A percentile compares a stretch with the other conserved stretches of the same genome.
phyloP scores from a whole-genome alignment of 2,113 vertebrate species.

The Clarias macrocephalus region DNA sequence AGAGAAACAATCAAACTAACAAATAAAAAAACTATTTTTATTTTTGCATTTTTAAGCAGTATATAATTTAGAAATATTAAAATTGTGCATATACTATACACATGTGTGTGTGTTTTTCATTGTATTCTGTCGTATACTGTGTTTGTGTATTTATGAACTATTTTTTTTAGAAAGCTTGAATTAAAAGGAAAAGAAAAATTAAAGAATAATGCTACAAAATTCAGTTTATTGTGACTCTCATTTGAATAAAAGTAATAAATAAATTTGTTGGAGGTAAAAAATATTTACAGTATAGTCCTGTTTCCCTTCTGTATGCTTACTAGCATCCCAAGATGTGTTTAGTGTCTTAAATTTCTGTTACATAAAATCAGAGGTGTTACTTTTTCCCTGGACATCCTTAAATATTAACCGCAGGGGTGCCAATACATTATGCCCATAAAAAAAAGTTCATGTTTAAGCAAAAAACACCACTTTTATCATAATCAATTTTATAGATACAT shows the following conservation, averaged over 20 bases:
- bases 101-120: no score
- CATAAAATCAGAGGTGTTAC: neutral
- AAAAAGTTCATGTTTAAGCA: neutral
- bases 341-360: neutral
- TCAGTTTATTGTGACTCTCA: neutral
- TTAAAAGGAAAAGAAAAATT: neutral
- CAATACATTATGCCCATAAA: neutral
- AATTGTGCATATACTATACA: no score
- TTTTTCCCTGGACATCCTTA: neutral
- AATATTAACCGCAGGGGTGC: neutral
- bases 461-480: neutral
- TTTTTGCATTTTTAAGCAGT: neutral
- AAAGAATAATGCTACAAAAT: no score
- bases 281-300: neutral
- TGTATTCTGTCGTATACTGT: no score
- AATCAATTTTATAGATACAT: neutral
- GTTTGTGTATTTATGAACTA: no score
- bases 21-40: neutral
- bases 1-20: no score
- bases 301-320: neutral
- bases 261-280: neutral
- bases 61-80: neutral
- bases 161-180: neutral
- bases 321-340: neutral
- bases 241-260: neutral